These are phyloP conservation scores for Malurus alboscapulatus DNA, from an alignment of 2,113 vertebrate genomes.

Conservation along the genomic window DNA sequence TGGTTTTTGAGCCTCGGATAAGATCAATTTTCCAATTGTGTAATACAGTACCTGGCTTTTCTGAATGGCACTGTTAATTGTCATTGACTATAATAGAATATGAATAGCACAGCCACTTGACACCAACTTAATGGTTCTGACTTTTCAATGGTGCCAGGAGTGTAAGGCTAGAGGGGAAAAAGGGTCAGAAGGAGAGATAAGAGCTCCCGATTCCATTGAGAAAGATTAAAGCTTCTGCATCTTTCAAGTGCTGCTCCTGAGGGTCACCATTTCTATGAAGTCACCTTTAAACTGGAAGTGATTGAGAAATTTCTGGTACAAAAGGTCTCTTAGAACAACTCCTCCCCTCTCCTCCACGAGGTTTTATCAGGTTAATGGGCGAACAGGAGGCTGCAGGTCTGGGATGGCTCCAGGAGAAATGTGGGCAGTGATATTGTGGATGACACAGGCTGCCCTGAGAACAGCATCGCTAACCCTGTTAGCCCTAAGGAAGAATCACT, in stretches of 20 bases:
- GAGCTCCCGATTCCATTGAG: slow-evolving; percentile 56
- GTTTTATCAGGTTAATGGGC: neutral
- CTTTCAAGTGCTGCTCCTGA: slow-evolving; percentile 45
- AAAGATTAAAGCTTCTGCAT: slow-evolving; percentile 48
- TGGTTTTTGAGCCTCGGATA: slow-evolving; percentile 56
- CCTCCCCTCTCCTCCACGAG: neutral
- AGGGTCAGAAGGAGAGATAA: slow-evolving; percentile 65
- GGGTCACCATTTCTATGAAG: slow-evolving; percentile 57
- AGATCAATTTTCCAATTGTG: slow-evolving; percentile 72
- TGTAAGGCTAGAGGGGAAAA: slow-evolving; percentile 56
- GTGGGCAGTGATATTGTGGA: neutral
- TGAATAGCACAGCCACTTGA: slow-evolving; percentile 82
- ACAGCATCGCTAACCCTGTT: neutral
- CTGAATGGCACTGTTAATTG: slow-evolving; percentile 85
- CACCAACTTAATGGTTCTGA: slow-evolving; percentile 82
- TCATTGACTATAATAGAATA: slow-evolving; percentile 88
- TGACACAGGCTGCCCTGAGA: neutral
- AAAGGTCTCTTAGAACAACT: neutral
- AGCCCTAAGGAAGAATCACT: neutral
- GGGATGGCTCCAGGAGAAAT: neutral
- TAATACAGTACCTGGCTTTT: slow-evolving; percentile 80
- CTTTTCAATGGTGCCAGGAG: slow-evolving; percentile 69
- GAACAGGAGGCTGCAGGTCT: neutral
- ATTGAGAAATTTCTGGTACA: slow-evolving; percentile 9
- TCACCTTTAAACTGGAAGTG: slow-evolving; percentile 56